Evolutionary conservation across 2,797 vertebrate genomes (phyloP).

Genomic region (Labeo calbasu): DNA sequence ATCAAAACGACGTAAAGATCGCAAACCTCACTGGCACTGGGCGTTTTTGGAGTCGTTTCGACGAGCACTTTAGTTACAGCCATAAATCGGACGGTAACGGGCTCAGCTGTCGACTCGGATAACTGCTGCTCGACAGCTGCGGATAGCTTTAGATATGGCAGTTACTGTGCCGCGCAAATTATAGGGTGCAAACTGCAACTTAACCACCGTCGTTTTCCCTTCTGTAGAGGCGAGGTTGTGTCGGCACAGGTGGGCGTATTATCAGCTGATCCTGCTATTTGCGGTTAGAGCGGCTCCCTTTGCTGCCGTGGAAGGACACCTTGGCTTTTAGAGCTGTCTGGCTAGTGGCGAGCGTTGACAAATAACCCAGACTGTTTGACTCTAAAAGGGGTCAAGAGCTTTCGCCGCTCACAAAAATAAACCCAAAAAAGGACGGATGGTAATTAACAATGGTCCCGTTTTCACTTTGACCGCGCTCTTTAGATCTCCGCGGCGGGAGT

Average conservation of each 20-base stretch:
- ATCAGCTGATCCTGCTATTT: constrained; percentile 58
- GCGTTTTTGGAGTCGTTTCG: neutral
- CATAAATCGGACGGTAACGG: constrained; percentile 52
- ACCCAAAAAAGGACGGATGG: constrained; percentile 50
- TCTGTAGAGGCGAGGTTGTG: constrained; percentile 37
- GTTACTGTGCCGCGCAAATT: constrained; percentile 51
- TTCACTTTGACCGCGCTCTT: constrained; percentile 11
- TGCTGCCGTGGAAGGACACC: constrained; percentile 56
- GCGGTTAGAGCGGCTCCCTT: constrained; percentile 38
- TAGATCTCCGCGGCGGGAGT: constrained; percentile 4
- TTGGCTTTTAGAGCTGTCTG: constrained; percentile 60
- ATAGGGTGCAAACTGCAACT: constrained; percentile 53
- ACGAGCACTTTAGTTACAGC: constrained; percentile 42
- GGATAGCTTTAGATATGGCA: constrained; percentile 50
- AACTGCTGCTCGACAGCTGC: constrained; percentile 48
- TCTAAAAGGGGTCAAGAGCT: constrained; percentile 65
- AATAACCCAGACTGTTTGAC: constrained; percentile 57
- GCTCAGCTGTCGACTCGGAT: constrained; percentile 56
- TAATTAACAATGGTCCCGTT: constrained; percentile 58
- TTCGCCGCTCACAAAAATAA: constrained; percentile 57
- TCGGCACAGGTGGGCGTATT: constrained; percentile 44
- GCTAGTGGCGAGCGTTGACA: constrained; percentile 56
- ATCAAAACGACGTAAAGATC: constrained; percentile 20
- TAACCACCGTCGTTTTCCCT: constrained; percentile 50
- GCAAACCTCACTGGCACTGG: constrained; percentile 24